phyloP scores from a whole-genome alignment of 2,888 invertebrate genomes.

The Sinhomidia bicolor region DNA sequence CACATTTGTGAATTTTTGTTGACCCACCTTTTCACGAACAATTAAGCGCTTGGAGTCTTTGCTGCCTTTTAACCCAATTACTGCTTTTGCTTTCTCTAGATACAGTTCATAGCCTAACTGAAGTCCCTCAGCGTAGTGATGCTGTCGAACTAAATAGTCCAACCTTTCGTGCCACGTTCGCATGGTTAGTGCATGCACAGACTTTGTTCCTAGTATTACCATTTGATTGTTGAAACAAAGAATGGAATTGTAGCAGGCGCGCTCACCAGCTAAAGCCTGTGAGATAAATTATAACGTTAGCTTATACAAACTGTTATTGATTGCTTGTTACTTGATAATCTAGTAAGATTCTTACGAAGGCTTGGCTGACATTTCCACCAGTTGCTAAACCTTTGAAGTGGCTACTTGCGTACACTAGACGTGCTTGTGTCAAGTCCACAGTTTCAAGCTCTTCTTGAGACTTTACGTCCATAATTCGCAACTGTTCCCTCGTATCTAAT shows the following conservation, averaged over 20 bases:
- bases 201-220: constrained; percentile 87
- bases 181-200: constrained; percentile 84
- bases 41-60: constrained; percentile 83
- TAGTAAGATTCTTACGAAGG: constrained; percentile 84
- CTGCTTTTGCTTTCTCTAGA: constrained; percentile 85
- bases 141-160: constrained; percentile 83
- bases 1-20: background rate
- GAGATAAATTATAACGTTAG: background rate
- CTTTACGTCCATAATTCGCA: constrained; percentile 94
- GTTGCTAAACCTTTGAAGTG: constrained; percentile 96
- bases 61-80: constrained; percentile 84
- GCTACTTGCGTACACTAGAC: constrained; percentile 92
- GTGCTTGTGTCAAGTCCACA: constrained; percentile 90
- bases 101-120: constrained; percentile 85
- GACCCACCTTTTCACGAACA: constrained; percentile 82
- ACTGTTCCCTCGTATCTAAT: constrained; percentile 91
- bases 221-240: constrained; percentile 87
- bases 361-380: constrained; percentile 94
- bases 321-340: background rate
- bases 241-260: constrained; percentile 89
- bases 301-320: background rate
- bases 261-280: constrained; percentile 87
- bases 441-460: constrained; percentile 92
- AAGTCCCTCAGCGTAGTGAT: constrained; percentile 85
- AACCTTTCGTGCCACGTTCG: constrained; percentile 83